Conservation (phyloP, 2,113 vertebrate species). For the Myrmecophaga tridactyla region DNA sequence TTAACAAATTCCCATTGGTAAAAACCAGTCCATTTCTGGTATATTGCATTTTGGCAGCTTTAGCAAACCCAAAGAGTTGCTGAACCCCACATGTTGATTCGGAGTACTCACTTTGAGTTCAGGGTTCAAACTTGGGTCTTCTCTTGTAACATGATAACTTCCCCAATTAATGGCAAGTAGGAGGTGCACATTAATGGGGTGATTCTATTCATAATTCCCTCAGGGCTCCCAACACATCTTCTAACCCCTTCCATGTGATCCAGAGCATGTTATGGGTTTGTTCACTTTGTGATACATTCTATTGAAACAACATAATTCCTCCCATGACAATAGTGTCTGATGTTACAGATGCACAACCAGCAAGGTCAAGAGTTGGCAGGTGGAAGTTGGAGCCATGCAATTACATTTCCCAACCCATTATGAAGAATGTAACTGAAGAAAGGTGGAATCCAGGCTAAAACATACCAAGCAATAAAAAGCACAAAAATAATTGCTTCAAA, state of each 20-base stretch:
- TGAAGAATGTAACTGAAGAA: conserved; percentile 78
- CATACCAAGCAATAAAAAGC: conserved; percentile 79
- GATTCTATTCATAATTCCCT: conserved; percentile 45
- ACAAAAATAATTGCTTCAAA: conserved; percentile 82
- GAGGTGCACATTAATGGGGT: background rate
- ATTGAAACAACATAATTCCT: conserved; percentile 82
- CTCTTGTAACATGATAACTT: background rate
- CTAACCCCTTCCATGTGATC: conserved; percentile 69
- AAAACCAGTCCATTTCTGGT: too few species aligned
- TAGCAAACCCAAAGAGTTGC: too few species aligned
- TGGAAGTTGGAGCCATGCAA: conserved; percentile 77
- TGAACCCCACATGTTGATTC: background rate
- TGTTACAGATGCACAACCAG: conserved; percentile 78
- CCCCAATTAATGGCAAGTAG: conserved; percentile 4
- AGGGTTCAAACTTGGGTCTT: background rate
- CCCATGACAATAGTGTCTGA: conserved; percentile 82
- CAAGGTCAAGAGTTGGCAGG: conserved; percentile 83
- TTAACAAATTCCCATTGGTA: too few species aligned
- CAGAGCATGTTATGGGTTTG: conserved; percentile 79
- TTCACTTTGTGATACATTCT: conserved; percentile 78
- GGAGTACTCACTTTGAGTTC: background rate
- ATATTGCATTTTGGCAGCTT: too few species aligned
- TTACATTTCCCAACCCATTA: conserved; percentile 79
- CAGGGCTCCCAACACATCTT: conserved; percentile 70
- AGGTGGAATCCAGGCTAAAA: conserved; percentile 71